Evolutionary conservation across 92 coral and sea anemone species (phyloP).

Genomic region (Bergia sp.): DNA sequence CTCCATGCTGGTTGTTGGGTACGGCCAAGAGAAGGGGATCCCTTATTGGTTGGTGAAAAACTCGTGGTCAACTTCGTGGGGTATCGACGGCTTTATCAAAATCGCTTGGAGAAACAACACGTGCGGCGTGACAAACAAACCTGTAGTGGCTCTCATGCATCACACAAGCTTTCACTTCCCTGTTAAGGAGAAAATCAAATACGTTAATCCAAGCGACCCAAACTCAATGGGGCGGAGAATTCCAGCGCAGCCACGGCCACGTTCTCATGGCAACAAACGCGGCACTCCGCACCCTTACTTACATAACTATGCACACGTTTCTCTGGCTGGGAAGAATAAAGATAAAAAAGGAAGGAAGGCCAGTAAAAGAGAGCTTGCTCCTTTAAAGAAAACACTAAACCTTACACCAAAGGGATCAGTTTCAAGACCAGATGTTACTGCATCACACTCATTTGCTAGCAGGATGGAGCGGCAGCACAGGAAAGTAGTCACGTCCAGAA

Average conservation of each 20-base stretch:
- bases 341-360: background rate
- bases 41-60: slow-evolving; percentile 97
- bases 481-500: background rate
- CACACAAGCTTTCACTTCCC: slow-evolving; percentile 88
- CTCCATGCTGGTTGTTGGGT: slow-evolving; percentile 94
- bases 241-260: slow-evolving; percentile 61
- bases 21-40: slow-evolving; percentile 90
- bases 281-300: slow-evolving; percentile 33
- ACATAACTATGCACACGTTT: background rate
- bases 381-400: background rate
- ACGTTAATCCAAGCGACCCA: slow-evolving; percentile 63
- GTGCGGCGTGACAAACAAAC: slow-evolving; percentile 95
- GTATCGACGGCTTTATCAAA: slow-evolving; percentile 90
- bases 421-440: background rate
- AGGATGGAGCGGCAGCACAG: background rate
- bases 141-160: slow-evolving; percentile 88
- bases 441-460: background rate
- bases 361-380: background rate
- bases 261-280: slow-evolving; percentile 24
- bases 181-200: slow-evolving; percentile 62
- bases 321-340: background rate
- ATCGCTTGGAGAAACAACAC: slow-evolving; percentile 90
- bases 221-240: slow-evolving; percentile 68
- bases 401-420: background rate
- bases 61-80: slow-evolving; percentile 96